These are phyloP conservation scores for Eretmochelys imbricata DNA, from an alignment of 2,113 vertebrate species.

Conservation along the genomic window DNA sequence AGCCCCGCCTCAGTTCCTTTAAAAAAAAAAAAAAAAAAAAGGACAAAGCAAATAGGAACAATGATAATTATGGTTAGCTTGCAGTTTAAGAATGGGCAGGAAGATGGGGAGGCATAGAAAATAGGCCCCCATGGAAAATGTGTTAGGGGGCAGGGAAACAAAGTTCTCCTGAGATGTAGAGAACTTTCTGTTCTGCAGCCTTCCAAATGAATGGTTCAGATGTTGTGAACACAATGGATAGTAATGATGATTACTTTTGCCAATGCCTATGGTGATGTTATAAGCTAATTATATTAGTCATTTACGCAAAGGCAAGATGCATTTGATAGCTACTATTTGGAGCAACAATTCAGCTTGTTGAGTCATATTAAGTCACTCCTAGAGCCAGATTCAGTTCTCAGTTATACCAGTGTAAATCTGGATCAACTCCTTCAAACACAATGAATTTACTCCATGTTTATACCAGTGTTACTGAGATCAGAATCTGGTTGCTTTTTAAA, in stretches of 20 bases:
- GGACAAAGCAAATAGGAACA: slow-evolving; percentile 53
- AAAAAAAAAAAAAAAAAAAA: not conserved
- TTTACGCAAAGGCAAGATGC: slow-evolving; percentile 73
- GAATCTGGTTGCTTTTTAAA: not conserved
- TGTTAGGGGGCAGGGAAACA: slow-evolving; percentile 31
- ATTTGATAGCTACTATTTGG: slow-evolving; percentile 75
- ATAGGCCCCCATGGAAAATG: slow-evolving; percentile 53
- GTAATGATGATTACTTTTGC: slow-evolving; percentile 78
- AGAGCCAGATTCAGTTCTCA: slow-evolving; percentile 47
- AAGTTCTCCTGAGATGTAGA: slow-evolving; percentile 72
- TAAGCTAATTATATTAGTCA: slow-evolving; percentile 78
- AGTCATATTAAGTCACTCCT: slow-evolving; percentile 72
- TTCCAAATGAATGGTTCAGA: slow-evolving; percentile 76
- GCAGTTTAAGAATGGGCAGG: slow-evolving; percentile 60
- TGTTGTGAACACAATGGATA: slow-evolving; percentile 76
- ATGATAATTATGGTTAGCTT: slow-evolving; percentile 69
- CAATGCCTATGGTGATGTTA: slow-evolving; percentile 73
- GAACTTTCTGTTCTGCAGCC: slow-evolving; percentile 69
- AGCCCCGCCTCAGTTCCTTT: not conserved
- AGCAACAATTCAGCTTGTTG: slow-evolving; percentile 74
- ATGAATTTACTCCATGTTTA: slow-evolving; percentile 21
- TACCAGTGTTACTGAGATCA: not conserved
- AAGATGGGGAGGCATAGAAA: slow-evolving; percentile 69
- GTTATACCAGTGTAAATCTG: slow-evolving; percentile 40
- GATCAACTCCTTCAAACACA: slow-evolving; percentile 23